Conservation (phyloP, 2,888 invertebrate genomes). For the Marasmarcha lunaedactyla region DNA sequence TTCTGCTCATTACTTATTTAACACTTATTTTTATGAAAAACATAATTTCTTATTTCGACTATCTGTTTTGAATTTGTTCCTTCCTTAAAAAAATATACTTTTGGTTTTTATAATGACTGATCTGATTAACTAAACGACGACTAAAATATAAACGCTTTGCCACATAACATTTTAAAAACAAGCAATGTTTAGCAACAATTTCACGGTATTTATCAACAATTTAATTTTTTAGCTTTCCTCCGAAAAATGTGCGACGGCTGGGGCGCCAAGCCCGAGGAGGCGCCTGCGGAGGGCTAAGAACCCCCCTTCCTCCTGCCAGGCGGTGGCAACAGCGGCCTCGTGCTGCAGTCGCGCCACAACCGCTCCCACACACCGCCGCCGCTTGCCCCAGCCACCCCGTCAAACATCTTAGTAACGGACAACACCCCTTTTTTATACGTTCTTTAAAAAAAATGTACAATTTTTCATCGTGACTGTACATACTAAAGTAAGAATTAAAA, state of each 20-base stretch:
- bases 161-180: too few relatives aligned
- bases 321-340: conserved; percentile 9
- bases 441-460: conserved; percentile 51
- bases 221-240: conserved; percentile 83
- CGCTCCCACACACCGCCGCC: conserved; percentile 17
- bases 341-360: conserved; percentile 17
- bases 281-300: conserved; percentile 43
- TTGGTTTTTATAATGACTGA: too few relatives aligned
- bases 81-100: too few relatives aligned
- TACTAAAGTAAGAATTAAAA: conserved; percentile 65
- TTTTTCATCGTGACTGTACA: conserved; percentile 59
- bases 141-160: too few relatives aligned
- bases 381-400: conserved; percentile 30
- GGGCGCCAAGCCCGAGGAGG: conserved; percentile 32
- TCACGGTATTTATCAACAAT: too few relatives aligned
- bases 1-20: too few relatives aligned
- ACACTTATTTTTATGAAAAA: too few relatives aligned
- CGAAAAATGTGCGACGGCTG: conserved; percentile 84
- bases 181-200: too few relatives aligned
- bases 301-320: conserved; percentile 15
- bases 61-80: too few relatives aligned
- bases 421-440: conserved; percentile 55
- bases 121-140: too few relatives aligned
- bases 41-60: too few relatives aligned
- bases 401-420: conserved; percentile 46